Evolutionary conservation across 2,797 vertebrate genomes (phyloP), one percentile per base, ranked within the genome.

Genomic region (Linurgus olivaceus): DNA sequence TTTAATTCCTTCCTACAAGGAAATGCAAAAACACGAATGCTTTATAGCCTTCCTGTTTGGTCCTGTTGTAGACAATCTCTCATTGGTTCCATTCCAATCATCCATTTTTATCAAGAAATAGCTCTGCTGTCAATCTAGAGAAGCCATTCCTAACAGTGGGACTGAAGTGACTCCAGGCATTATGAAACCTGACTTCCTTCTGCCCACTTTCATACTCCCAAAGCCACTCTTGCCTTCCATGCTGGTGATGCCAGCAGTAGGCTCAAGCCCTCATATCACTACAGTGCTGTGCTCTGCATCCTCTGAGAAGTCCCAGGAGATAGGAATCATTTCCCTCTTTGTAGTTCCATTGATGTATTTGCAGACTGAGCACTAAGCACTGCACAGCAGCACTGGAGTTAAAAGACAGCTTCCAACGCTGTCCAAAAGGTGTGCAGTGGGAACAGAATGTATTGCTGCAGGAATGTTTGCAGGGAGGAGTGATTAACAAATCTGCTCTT

Each of bases 251-350:
- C 26, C 76, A 92, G 58, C 78, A 86, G 59, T 58, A 77, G 44
- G 18, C 37, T 66, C 35, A 72, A 47, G 44, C 51, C 59, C 47
- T 57, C 38, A 13, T 45, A 62, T 13, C 24, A n/a, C 37, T 35
- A 1, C 0, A 3, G 31, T 7, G 16, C 73, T 33, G 18, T 3
- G 17, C 35, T 70, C 59, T 55, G 1, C 1, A 2, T n/a, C 59
- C 54, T 54, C 55, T 57, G 45, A 90, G 42, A 77, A 84, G 54
- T 16, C 44, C 44, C 67, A 62, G 31, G 29, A n/a, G 42, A 72
- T 8, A 0, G 1, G 58, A 72, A 57, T 9, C 24, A 68, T 81
- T 59, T 63, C 42, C 38, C 28, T 83, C 62, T 51, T 10, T 33
- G 40, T 23, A 80, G 42, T 48, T 75, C 44, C 24, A 40, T 13